Base-by-base conservation (phyloP, 2,113 vertebrate genomes). In the Strix aluco region DNA sequence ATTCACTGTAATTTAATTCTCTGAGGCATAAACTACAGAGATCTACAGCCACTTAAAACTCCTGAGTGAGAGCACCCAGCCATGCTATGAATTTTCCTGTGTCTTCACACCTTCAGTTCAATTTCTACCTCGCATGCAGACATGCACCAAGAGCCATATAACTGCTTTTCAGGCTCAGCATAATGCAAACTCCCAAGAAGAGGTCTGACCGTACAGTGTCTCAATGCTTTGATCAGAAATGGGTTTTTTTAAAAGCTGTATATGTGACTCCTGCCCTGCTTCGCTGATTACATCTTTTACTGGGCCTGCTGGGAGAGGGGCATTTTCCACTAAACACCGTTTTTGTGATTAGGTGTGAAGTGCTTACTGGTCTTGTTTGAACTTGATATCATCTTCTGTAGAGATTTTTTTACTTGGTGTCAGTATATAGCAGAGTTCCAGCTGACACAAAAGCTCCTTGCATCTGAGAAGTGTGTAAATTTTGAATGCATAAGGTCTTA, bases 1-100 rank as follows among this genome's bases (percentile, higher is more conserved):
- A 96, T 90, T 96, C 95, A 96, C 92, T 78, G 42, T 95, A 94
- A 94, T 94, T 95, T 95, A 96, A 90, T 88, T 93, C 95, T 92
- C 85, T 0, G 0, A 83, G 94, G 92, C 74, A 92, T 94, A 95
- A 96, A 96, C 85, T 71, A 90, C 74, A 51, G 67, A 90, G 95
- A 96, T 92, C 79, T 96, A 96, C 79, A 94, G 93, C 88, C 95
- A 86, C 96, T 97, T 96, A 83, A 96, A 96, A 74, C 81, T 83
- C 70, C 88, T 88, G 90, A 96, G 81, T 72, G 88, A 97, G 90
- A 90, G 74, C 79, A 88, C 25, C 90, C 85, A 92, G 87, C 66
- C 88, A 86, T 23, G 40, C 92, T 47, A 78, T 94, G 90, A 97
- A 94, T 97, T 95, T 95, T 80, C 78, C 78, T 34, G 9, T 47